Evolutionary conservation across 2,113 vertebrate species (phyloP).

Genomic region (Catagonus wagneri): DNA sequence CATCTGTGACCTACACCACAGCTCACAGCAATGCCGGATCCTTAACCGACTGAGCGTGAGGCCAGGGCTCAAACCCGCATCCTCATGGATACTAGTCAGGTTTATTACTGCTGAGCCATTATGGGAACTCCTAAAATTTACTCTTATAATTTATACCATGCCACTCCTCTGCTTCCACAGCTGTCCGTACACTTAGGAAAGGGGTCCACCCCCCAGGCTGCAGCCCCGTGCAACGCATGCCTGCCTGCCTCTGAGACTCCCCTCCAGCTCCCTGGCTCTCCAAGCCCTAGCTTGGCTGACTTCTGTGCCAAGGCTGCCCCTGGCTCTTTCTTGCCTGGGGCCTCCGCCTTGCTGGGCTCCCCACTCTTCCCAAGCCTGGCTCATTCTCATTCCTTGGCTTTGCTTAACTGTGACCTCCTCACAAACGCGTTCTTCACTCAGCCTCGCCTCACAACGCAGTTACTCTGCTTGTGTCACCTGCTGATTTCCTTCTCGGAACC

Average conservation of each 20-base stretch:
- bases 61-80: no score
- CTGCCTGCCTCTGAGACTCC: neutral
- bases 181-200: neutral
- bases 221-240: neutral
- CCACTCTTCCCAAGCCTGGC: neutral
- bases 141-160: neutral
- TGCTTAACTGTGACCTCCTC: neutral
- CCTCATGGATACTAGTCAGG: no score
- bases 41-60: no score
- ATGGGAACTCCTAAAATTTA: no score
- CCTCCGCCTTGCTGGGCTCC: neutral
- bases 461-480: neutral
- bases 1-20: no score
- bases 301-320: neutral
- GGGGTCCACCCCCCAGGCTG: no score
- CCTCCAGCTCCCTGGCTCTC: neutral
- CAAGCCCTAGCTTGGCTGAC: neutral
- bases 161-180: neutral
- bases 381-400: neutral
- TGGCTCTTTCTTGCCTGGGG: neutral
- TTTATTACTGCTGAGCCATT: no score
- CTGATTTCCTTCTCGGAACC: constrained; percentile 12
- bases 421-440: neutral
- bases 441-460: neutral
- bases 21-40: no score